phyloP scores from a whole-genome alignment of 2,888 invertebrate species.

The Caenorhabditis imperialis region DNA sequence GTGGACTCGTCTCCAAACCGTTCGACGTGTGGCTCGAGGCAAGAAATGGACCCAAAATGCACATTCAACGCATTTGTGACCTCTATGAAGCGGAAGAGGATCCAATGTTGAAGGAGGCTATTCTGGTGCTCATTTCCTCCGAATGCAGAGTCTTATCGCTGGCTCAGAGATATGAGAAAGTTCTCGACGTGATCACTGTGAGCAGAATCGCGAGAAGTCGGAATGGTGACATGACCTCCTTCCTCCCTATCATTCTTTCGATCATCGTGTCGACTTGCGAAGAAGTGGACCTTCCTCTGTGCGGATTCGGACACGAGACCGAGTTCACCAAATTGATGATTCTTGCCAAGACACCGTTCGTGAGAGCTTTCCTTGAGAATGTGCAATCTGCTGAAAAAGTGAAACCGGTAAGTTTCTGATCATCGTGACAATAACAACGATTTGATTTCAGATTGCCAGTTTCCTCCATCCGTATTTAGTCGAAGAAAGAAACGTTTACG shows the following conservation, averaged over 20 bases:
- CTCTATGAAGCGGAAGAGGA: not conserved
- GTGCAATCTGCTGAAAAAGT: conserved; percentile 2
- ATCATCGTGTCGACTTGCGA: conserved; percentile 13
- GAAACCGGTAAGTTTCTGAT: conserved; percentile 18
- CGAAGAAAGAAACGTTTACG: conserved; percentile 4
- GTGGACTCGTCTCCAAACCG: not conserved
- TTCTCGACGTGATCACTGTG: conserved; percentile 35
- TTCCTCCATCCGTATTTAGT: conserved; percentile 23
- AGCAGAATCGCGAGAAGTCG: conserved; percentile 21
- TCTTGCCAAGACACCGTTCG: not conserved
- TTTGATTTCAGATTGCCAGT: conserved; percentile 12
- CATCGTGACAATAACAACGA: not conserved
- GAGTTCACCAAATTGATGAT: not conserved
- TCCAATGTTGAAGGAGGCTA: not conserved
- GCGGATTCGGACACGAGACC: conserved; percentile 5
- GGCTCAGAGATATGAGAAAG: conserved; percentile 16
- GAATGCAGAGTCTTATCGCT: conserved; percentile 3
- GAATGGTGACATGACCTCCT: not conserved
- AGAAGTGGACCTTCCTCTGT: conserved; percentile 10
- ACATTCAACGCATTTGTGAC: conserved; percentile 27
- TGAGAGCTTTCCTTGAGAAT: conserved; percentile 2
- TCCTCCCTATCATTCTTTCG: conserved; percentile 17
- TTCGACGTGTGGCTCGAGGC: conserved; percentile 45
- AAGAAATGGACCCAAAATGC: conserved; percentile 9
- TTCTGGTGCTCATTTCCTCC: conserved; percentile 4